Evolutionary conservation across 2,113 vertebrate species (phyloP).

Genomic region (Caranx ignobilis): DNA sequence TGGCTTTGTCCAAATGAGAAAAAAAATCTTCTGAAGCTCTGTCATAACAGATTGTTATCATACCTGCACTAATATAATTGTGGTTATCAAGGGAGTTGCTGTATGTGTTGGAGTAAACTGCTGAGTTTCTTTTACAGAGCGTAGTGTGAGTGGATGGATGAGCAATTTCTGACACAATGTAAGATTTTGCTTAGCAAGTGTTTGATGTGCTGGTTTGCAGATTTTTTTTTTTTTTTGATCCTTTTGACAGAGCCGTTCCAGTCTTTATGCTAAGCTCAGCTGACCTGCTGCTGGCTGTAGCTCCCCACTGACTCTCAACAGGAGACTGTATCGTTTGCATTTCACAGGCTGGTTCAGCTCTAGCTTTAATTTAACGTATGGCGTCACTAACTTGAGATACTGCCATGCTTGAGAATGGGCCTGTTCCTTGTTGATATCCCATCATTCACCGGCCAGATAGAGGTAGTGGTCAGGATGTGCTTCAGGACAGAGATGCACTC

Average conservation of each 20-base stretch:
- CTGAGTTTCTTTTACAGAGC: not conserved
- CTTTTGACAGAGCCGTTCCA: not conserved
- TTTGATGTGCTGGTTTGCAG: too few species aligned
- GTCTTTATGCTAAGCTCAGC: not conserved
- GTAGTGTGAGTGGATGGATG: not conserved
- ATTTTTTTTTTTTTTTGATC: not conserved
- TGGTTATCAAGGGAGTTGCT: not conserved
- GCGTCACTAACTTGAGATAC: not conserved
- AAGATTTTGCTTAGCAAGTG: not conserved
- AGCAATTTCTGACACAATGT: not conserved
- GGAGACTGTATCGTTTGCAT: not conserved
- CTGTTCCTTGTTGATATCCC: slow-evolving; percentile 7
- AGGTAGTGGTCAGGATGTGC: slow-evolving; percentile 41
- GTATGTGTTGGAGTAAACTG: not conserved
- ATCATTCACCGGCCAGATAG: slow-evolving; percentile 5
- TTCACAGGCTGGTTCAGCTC: not conserved
- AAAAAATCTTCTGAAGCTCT: not conserved
- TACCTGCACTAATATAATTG: not conserved
- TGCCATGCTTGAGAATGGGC: slow-evolving; percentile 9
- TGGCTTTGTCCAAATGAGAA: not conserved
- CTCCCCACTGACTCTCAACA: not conserved
- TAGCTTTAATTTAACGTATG: not conserved
- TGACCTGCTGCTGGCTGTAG: not conserved
- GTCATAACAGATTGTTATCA: not conserved
- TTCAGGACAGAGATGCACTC: slow-evolving; percentile 44